Evolutionary conservation across 2,797 vertebrate genomes (phyloP).

Genomic region (Moxostoma hubbsi): DNA sequence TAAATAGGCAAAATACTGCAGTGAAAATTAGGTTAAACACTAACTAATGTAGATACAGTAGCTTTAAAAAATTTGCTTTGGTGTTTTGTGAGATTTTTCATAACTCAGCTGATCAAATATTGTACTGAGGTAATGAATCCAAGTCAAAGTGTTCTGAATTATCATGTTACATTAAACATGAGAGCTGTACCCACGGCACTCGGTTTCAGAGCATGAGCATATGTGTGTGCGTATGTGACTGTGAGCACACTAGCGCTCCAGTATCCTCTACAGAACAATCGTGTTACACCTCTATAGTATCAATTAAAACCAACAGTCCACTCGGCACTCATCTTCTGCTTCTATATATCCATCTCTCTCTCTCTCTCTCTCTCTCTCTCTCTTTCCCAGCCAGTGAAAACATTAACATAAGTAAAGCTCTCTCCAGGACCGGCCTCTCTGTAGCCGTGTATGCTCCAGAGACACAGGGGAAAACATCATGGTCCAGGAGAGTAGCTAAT

Average conservation of each 20-base stretch:
- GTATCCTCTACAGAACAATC: conserved; percentile 45
- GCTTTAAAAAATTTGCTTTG: too few relatives aligned
- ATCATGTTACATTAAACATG: conserved; percentile 48
- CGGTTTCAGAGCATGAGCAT: neutral
- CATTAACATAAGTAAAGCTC: conserved; percentile 79
- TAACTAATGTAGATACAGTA: neutral
- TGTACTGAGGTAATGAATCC: conserved; percentile 27
- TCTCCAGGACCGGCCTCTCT: conserved; percentile 56
- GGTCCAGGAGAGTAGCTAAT: conserved; percentile 76
- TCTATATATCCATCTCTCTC: conserved; percentile 44
- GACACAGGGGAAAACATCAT: conserved; percentile 75
- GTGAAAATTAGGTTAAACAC: neutral
- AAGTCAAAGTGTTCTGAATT: conserved; percentile 42
- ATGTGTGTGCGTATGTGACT: conserved; percentile 30
- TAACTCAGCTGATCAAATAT: conserved; percentile 26
- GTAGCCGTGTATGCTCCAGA: conserved; percentile 46
- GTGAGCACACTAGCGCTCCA: conserved; percentile 22
- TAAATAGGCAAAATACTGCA: neutral
- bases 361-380: neutral
- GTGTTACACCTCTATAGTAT: conserved; percentile 70
- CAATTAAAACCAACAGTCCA: conserved; percentile 67
- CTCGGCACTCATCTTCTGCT: conserved; percentile 63
- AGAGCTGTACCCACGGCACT: conserved; percentile 35
- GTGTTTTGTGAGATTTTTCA: neutral
- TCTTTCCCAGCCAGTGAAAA: conserved; percentile 67